Base-by-base conservation (phyloP, 2,113 vertebrate species). In the Blennius ocellaris region DNA sequence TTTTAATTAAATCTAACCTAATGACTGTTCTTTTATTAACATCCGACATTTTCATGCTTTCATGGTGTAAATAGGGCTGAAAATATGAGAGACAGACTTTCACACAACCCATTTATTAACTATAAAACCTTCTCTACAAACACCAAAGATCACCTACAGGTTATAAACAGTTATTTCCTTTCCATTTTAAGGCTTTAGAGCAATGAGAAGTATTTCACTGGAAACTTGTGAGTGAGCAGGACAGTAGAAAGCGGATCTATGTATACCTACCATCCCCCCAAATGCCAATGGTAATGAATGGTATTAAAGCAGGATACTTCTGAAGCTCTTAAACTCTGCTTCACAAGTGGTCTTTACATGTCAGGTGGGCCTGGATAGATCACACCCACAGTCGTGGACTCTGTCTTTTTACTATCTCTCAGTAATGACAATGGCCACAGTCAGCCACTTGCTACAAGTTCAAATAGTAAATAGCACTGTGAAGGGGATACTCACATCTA, bases 201-300 rank as follows among this genome's bases (percentile, higher is more conserved):
- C 47, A 51, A 49, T 45, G n/a, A 7, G 66, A 40, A 61, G 39
- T 61, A 76, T n/a, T 15, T 63, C 66, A 81, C 69, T 85, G 81
- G 88, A 83, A 92, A 91, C 66, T 78, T 68, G 36, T 62, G 57
- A 75, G 70, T 84, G 81, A 62, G 80, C 37, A 58, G 67, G 73
- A 87, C 82, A 75, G 78, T 86, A 87, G 92, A 91, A 88, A 74
- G 56, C 77, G 72, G 77, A 74, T 91, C 60, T 76, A 73, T 84
- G 50, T 89, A 82, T 82, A 87, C 81, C 77, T 68, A 74, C 48
- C 76, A 87, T 92, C 86, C 89, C 86, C 84, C 87, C 92, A 87
- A 92, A 92, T 87, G 87, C 84, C 82, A 90, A 91, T 90, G 90
- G 90, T 91, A 92, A 92, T 91, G 84, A 91, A 87, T 85, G 82